Evolutionary conservation across 2,888 invertebrate species (phyloP).

Genomic region (Drosophila formosana): DNA sequence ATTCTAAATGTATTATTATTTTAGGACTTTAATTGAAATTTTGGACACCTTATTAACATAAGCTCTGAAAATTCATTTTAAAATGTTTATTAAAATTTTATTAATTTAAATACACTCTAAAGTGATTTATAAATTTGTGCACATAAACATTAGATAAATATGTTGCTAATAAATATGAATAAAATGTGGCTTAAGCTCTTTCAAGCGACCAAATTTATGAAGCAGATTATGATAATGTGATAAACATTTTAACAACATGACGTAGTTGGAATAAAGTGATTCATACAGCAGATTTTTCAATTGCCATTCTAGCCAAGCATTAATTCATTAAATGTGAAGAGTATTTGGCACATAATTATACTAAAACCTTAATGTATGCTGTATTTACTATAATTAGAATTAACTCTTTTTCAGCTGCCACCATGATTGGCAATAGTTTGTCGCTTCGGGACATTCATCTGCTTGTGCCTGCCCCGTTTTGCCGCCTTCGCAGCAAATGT

Average conservation of each 20-base stretch:
- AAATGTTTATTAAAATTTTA: neutral
- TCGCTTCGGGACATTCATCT: constrained; percentile 16
- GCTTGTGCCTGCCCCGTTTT: constrained; percentile 15
- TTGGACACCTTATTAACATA: too few species aligned
- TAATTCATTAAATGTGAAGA: neutral
- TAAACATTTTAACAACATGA: neutral
- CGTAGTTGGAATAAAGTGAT: neutral
- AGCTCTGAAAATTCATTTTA: neutral
- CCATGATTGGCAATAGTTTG: constrained; percentile 2
- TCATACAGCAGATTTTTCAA: neutral
- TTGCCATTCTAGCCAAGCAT: neutral
- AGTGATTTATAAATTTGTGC: neutral
- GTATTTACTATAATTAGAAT: neutral
- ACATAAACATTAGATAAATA: neutral
- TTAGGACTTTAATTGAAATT: neutral
- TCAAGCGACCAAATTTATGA: neutral
- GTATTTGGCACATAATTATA: neutral
- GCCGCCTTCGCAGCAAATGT: constrained; percentile 35
- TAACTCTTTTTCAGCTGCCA: neutral
- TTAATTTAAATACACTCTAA: neutral
- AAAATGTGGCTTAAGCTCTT: neutral
- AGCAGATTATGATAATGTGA: neutral
- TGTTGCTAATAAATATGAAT: neutral
- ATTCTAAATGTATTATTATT: neutral
- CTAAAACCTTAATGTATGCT: neutral